A percentile compares a stretch with the other conserved stretches of the same genome.
These are phyloP conservation scores for Zapornia atra DNA, from an alignment of 2,113 vertebrate genomes.

Conservation along the genomic window DNA sequence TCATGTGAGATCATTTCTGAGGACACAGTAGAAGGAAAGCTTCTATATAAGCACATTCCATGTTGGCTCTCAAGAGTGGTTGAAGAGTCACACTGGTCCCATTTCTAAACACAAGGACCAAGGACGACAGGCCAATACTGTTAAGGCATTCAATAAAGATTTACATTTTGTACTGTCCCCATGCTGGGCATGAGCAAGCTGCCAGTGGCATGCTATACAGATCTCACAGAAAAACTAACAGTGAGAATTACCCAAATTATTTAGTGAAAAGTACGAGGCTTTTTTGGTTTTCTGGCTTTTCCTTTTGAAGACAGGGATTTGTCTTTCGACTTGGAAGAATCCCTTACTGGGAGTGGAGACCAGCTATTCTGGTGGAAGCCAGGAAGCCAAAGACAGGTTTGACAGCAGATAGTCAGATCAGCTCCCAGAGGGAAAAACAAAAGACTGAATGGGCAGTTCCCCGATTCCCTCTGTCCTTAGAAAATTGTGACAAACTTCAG, in stretches of 20 bases:
- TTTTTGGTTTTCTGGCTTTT: neutral
- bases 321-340: neutral
- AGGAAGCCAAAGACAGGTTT: neutral
- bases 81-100: neutral
- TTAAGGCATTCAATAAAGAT: neutral
- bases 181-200: neutral
- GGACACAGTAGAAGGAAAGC: neutral
- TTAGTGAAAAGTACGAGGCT: neutral
- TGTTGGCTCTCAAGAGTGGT: neutral
- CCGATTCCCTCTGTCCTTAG: neutral
- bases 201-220: neutral
- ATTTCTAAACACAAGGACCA: neutral
- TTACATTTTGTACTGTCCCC: neutral
- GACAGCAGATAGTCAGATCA: neutral
- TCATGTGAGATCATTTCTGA: neutral
- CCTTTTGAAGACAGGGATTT: neutral
- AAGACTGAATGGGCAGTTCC: neutral
- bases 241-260: neutral
- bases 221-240: neutral
- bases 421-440: too few relatives aligned
- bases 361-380: neutral
- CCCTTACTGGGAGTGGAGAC: neutral
- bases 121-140: neutral
- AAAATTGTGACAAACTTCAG: neutral
- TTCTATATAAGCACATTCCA: neutral